These are phyloP conservation scores for Polyodon spathula DNA, from an alignment of 2,113 vertebrate genomes.

Conservation along the genomic window DNA sequence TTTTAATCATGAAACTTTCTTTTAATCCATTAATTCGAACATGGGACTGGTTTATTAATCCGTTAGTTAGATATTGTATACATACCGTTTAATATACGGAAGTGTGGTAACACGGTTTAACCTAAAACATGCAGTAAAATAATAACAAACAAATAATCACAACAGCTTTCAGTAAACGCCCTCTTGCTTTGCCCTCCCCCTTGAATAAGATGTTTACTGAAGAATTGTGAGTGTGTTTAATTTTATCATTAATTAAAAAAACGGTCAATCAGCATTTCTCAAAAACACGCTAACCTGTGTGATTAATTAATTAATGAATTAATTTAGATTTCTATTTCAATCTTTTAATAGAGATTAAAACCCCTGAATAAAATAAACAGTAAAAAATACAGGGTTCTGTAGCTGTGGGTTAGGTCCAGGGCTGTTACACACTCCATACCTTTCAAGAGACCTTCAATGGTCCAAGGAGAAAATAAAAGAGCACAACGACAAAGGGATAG, in stretches of 20 bases:
- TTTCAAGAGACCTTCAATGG: conserved; percentile 71
- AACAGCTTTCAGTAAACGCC: too few relatives aligned
- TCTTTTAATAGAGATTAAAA: conserved; percentile 36
- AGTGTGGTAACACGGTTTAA: conserved; percentile 52
- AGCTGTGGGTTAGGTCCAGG: conserved; percentile 17
- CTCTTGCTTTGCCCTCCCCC: too few relatives aligned
- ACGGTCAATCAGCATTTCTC: too few relatives aligned
- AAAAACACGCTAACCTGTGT: too few relatives aligned
- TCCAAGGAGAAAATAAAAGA: conserved; percentile 54
- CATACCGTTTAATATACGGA: conserved; percentile 54
- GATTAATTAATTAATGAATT: too few relatives aligned
- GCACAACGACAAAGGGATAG: conserved; percentile 48
- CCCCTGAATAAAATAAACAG: conserved; percentile 17
- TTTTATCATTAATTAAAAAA: too few relatives aligned
- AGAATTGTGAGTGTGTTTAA: too few relatives aligned
- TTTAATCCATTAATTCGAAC: conserved; percentile 24
- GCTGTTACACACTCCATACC: conserved; percentile 49
- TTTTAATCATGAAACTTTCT: conserved; percentile 2
- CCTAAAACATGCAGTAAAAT: conserved; percentile 38
- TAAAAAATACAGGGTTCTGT: background rate
- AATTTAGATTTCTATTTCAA: too few relatives aligned
- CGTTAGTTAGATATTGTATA: conserved; percentile 11
- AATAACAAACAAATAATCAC: background rate
- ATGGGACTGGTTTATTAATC: background rate
- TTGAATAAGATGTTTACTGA: conserved; percentile 4